Evolutionary conservation across 2,888 invertebrate species (phyloP).

Genomic region (Druceiella hillmani): DNA sequence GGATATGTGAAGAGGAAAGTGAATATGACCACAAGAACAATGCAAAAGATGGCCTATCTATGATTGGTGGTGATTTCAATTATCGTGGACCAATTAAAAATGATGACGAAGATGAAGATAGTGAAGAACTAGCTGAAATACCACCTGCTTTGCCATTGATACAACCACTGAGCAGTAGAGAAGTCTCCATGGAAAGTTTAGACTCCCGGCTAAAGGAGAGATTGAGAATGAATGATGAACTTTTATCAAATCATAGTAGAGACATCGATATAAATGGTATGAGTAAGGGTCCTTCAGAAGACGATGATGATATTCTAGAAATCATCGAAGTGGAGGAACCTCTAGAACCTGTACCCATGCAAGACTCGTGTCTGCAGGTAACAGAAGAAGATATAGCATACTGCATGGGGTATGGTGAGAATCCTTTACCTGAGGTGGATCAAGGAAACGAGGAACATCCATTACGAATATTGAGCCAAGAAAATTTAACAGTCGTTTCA

Average conservation of each 20-base stretch:
- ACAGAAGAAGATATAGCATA: conserved; percentile 90
- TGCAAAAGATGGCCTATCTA: conserved; percentile 29
- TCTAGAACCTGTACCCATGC: conserved; percentile 78
- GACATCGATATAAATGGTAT: conserved; percentile 48
- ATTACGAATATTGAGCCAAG: conserved; percentile 81
- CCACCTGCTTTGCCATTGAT: conserved; percentile 78
- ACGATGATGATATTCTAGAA: conserved; percentile 69
- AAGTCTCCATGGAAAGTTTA: conserved; percentile 78
- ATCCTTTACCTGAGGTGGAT: conserved; percentile 66
- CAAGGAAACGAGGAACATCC: conserved; percentile 79
- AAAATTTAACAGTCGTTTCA: conserved; percentile 85
- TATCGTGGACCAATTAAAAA: conserved; percentile 38
- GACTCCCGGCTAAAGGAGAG: conserved; percentile 72
- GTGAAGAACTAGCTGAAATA: conserved; percentile 72
- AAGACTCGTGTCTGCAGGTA: conserved; percentile 83
- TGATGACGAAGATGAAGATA: conserved; percentile 69
- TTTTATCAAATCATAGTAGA: conserved; percentile 51
- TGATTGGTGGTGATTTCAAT: conserved; percentile 28
- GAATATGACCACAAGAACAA: conserved; percentile 33
- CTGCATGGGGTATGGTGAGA: conserved; percentile 71
- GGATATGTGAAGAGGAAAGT: conserved; percentile 48
- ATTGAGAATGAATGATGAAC: conserved; percentile 54
- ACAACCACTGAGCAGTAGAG: conserved; percentile 72
- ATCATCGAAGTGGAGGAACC: conserved; percentile 77
- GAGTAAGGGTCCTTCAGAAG: conserved; percentile 41